A percentile compares a stretch with the other conserved stretches of the same genome.
Conservation (phyloP, 1,140 invertebrate genomes). For the Venturia canescens region DNA sequence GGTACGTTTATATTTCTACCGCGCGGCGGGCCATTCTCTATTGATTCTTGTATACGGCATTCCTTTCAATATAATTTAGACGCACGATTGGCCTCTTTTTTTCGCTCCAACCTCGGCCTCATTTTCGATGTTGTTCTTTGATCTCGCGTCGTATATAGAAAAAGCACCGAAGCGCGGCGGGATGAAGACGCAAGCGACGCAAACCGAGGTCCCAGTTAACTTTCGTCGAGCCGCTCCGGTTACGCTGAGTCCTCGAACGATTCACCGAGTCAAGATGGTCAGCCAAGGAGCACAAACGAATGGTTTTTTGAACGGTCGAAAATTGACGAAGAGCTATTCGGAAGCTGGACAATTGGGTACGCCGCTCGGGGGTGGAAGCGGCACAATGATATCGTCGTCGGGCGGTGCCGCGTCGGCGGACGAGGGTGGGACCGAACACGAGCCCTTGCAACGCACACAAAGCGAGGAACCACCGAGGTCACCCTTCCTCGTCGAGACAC, state of each 20-base stretch:
- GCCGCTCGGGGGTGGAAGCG: constrained; percentile 65
- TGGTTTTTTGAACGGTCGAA: constrained; percentile 83
- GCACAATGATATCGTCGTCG: background rate
- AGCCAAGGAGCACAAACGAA: constrained; percentile 93
- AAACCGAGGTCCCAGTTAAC: constrained; percentile 87
- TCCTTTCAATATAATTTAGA: too few relatives aligned
- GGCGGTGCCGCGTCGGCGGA: constrained; percentile 58
- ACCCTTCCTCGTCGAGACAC: constrained; percentile 79
- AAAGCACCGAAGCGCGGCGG: constrained; percentile 87
- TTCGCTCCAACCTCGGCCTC: too few relatives aligned
- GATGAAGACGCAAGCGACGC: constrained; percentile 95
- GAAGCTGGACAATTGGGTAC: constrained; percentile 82
- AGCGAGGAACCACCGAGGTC: constrained; percentile 89
- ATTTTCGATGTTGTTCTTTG: background rate
- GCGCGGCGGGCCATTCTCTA: background rate
- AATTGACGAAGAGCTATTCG: constrained; percentile 89
- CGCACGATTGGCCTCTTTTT: too few relatives aligned
- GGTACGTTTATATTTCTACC: constrained; percentile 65
- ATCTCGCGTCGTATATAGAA: constrained; percentile 32
- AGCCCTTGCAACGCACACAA: constrained; percentile 87
- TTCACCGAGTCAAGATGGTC: constrained; percentile 87
- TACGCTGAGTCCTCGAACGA: constrained; percentile 85
- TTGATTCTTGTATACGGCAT: background rate
- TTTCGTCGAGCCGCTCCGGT: constrained; percentile 82
- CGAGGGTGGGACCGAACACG: constrained; percentile 79